A percentile compares a stretch with the other conserved stretches of the same genome.
These are phyloP conservation scores for Pteropus alecto DNA, from an alignment of 2,113 vertebrate genomes.

Conservation along the genomic window DNA sequence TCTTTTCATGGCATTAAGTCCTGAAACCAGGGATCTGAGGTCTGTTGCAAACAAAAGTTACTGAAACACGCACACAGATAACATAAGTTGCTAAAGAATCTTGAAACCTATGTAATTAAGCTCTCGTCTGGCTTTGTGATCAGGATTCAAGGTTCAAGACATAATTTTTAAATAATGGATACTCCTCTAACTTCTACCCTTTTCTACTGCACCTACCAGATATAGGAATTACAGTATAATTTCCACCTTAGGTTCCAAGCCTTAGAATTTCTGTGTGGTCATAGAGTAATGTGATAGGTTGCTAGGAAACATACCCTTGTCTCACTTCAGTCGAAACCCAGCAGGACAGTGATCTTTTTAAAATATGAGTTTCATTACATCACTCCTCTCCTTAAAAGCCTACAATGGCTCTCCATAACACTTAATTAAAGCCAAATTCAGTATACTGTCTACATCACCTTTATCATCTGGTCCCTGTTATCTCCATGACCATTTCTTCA, in stretches of 20 bases:
- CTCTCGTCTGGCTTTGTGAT: not conserved
- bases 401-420: not conserved
- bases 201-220: not conserved
- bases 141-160: not conserved
- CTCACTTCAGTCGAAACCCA: not conserved
- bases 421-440: not conserved
- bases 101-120: not conserved
- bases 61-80: not conserved
- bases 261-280: not conserved
- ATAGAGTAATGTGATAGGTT: not conserved
- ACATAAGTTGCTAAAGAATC: not conserved
- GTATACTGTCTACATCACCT: rapidly evolving
- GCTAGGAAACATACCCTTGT: not conserved
- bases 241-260: not conserved
- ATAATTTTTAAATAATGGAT: not conserved
- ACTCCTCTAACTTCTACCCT: not conserved
- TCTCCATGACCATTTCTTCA: not conserved
- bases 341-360: not conserved
- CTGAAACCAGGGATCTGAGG: not conserved
- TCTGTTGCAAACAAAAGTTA: not conserved
- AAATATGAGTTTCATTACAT: too few species aligned
- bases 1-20: not conserved
- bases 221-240: not conserved
- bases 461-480: not conserved
- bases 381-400: not conserved